phyloP scores from a whole-genome alignment of 2,797 vertebrate species.

The Acomys russatus region DNA sequence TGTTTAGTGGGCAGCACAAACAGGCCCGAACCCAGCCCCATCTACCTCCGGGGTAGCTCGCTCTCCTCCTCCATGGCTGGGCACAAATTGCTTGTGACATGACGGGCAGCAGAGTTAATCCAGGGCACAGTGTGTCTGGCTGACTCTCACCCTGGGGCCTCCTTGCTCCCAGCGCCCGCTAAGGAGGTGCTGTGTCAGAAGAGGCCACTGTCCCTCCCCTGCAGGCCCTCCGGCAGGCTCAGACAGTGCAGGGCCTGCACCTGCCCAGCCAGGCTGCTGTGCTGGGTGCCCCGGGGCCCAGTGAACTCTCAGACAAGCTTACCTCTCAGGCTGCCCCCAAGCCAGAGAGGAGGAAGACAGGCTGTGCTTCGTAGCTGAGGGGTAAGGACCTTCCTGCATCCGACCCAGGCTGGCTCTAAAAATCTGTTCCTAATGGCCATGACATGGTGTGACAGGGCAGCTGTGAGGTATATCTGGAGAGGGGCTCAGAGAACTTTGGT shows the following conservation, averaged over 20 bases:
- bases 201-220: background rate
- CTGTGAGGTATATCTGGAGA: background rate
- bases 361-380: background rate
- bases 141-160: background rate
- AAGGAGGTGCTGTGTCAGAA: accelerated
- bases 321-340: background rate
- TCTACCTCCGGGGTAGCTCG: background rate
- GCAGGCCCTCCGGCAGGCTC: background rate
- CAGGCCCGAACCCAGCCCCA: background rate
- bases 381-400: background rate
- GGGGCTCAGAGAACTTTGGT: background rate
- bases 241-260: background rate
- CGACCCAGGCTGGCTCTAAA: background rate
- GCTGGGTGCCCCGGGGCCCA: background rate
- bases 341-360: background rate
- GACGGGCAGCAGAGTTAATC: conserved; percentile 62
- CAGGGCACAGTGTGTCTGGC: background rate
- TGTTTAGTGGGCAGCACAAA: no score
- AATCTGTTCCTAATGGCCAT: background rate
- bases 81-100: background rate
- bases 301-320: background rate
- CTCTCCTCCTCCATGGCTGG: background rate
- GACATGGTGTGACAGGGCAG: background rate
- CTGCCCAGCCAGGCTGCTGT: background rate
- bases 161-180: background rate